Percentiles rank a stretch among this genome's conserved stretches.
Conservation (phyloP, 1,140 invertebrate genomes). For the Chymomyza costata region DNA sequence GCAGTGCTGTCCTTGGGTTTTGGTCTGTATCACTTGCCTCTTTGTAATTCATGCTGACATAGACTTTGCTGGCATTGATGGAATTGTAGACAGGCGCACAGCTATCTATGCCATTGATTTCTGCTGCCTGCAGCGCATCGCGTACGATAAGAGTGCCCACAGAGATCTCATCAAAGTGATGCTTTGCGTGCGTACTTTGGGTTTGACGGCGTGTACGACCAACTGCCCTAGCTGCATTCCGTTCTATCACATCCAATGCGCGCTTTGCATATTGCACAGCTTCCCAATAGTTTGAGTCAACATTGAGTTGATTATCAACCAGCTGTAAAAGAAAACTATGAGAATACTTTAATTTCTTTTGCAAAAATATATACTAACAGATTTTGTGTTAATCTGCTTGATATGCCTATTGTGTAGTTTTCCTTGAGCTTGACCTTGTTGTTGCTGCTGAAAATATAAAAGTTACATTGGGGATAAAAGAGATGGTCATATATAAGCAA, state of each 20-base stretch:
- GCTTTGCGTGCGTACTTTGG: slow-evolving; percentile 6
- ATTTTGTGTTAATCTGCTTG: slow-evolving; percentile 41
- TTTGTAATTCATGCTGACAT: slow-evolving; percentile 38
- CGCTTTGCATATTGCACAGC: slow-evolving; percentile 51
- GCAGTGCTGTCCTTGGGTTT: not conserved
- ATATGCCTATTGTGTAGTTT: slow-evolving; percentile 20
- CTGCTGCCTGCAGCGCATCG: slow-evolving; percentile 25
- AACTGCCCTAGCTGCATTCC: slow-evolving; percentile 1
- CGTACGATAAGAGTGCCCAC: slow-evolving; percentile 49
- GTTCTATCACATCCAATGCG: slow-evolving; percentile 50
- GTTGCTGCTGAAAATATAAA: slow-evolving; percentile 28
- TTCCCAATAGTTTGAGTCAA: slow-evolving; percentile 59
- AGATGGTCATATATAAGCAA: slow-evolving; percentile 3
- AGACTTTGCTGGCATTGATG: slow-evolving; percentile 45
- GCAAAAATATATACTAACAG: slow-evolving; percentile 29
- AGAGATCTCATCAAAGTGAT: slow-evolving; percentile 48
- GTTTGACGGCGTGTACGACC: too few relatives aligned
- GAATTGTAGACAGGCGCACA: slow-evolving; percentile 37
- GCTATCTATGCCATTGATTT: slow-evolving; percentile 47
- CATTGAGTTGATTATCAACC: slow-evolving; percentile 28
- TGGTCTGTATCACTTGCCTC: slow-evolving; percentile 2
- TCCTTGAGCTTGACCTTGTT: slow-evolving; percentile 11
- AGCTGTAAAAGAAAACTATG: too few relatives aligned
- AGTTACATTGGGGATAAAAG: too few relatives aligned
- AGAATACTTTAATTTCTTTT: too few relatives aligned